Evolutionary conservation across 2,888 invertebrate genomes (phyloP).

Genomic region (Auanema freiburgensis): DNA sequence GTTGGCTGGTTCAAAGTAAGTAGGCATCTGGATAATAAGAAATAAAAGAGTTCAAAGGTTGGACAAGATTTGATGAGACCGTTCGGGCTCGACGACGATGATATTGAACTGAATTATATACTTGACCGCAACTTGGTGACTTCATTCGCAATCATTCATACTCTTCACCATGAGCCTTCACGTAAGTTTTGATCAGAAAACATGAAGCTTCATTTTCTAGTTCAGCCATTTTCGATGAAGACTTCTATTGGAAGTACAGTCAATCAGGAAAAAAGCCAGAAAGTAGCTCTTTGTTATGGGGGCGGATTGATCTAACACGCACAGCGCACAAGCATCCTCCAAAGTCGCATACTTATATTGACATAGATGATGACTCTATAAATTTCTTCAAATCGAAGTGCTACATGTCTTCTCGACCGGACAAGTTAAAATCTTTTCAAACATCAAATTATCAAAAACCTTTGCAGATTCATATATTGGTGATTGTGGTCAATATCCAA

Average conservation of each 20-base stretch:
- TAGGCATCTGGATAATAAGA: neutral
- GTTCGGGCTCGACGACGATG: conserved; percentile 50
- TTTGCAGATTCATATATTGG: too few species aligned
- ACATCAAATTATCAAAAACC: too few species aligned
- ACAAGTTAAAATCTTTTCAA: too few species aligned
- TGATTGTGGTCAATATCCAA: too few species aligned
- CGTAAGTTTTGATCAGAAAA: conserved; percentile 24
- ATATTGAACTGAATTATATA: conserved; percentile 47
- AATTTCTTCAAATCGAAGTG: too few species aligned
- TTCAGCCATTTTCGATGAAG: conserved; percentile 45
- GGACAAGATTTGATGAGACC: conserved; percentile 53
- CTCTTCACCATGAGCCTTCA: conserved; percentile 36
- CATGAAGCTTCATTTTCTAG: neutral
- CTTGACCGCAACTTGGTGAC: conserved; percentile 44
- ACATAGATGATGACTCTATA: conserved; percentile 19
- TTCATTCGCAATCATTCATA: conserved; percentile 46
- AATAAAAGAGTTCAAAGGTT: conserved; percentile 30
- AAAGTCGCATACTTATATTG: conserved; percentile 38
- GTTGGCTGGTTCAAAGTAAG: conserved; percentile 53
- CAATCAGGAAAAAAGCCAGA: conserved; percentile 4
- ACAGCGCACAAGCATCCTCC: conserved; percentile 46
- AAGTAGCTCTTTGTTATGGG: conserved; percentile 32
- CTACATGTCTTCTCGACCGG: too few species aligned
- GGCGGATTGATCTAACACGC: conserved; percentile 40
- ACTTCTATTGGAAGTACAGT: conserved; percentile 35